Evolutionary conservation across 2,888 invertebrate genomes (phyloP).

Genomic region (Acronicta psi): DNA sequence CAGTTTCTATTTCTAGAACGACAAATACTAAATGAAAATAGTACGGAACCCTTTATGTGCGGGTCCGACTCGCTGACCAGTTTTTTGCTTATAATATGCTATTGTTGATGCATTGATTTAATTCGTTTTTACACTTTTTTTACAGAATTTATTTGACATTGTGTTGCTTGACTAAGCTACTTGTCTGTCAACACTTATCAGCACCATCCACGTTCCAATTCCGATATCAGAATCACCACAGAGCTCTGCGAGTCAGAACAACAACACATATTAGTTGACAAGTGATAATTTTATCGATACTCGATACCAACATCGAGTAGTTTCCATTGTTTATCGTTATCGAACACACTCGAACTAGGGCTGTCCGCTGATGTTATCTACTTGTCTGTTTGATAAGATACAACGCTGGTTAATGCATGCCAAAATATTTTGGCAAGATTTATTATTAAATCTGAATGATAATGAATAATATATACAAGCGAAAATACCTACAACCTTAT

Average conservation of each 20-base stretch:
- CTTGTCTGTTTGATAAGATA: slow-evolving; percentile 33
- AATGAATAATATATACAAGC: too few relatives aligned
- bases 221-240: slow-evolving; percentile 6
- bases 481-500: too few relatives aligned
- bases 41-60: too few relatives aligned
- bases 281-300: slow-evolving; percentile 32
- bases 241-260: not conserved
- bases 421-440: slow-evolving; percentile 27
- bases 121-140: too few relatives aligned
- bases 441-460: slow-evolving; percentile 3
- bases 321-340: slow-evolving; percentile 44
- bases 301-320: slow-evolving; percentile 4
- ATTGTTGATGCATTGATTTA: too few relatives aligned
- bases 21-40: too few relatives aligned
- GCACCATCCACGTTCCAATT: slow-evolving; percentile 1
- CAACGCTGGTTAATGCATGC: slow-evolving; percentile 2
- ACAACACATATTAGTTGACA: not conserved
- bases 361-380: slow-evolving; percentile 37
- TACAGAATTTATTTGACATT: too few relatives aligned
- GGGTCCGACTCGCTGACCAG: too few relatives aligned
- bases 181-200: not conserved
- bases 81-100: too few relatives aligned
- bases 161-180: too few relatives aligned
- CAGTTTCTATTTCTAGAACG: too few relatives aligned
- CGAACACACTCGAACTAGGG: slow-evolving; percentile 48